Base-by-base conservation (phyloP, 2,888 invertebrate genomes). In the Cyrtodaria siliqua region DNA sequence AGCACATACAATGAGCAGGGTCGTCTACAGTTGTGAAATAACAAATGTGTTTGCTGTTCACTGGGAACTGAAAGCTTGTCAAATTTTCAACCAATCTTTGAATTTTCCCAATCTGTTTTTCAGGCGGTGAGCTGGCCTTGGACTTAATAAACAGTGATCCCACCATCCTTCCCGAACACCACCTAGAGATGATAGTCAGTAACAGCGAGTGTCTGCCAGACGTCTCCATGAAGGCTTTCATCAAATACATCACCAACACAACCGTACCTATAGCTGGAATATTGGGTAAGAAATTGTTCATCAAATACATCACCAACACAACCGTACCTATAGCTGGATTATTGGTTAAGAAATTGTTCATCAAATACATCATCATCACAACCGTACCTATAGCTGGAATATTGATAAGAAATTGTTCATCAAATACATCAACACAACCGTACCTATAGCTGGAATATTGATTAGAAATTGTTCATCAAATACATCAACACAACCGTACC, bases 171-270 rank as follows among this genome's bases (percentile, higher is more conserved):
- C 92, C 93, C 0, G 95, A 95, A 81, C 96, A 96, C 88, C 92
- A 94, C 16, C 88, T 97, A 20, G 91, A 94, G 47, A 87, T 96
- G 70, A 83, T 94, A 12, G 93, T 94, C 0, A 94, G 94, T 53
- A 95, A 96, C 87, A 96, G 96, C 0, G 94, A 95, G 81, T 97
- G 96, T 90, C 94, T 95, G 68, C 93, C 96, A 0, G 96, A 96
- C 88, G 94, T 94, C 81, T 96, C 96, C 0, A 95, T 96, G 95
- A 96, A 95, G 80, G 94, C 95, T 0, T 96, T 96, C 90, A 96
- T 96, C 66, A 95, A 96, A 78, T 96, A 95, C 88, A 95, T 96
- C 64, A 93, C 94, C 9, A 93, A 94, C 64, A 92, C 94, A 47
- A 95, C 95, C 79, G 92, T 94, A 42, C 94, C 94, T 57, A 93